These are phyloP conservation scores for Laothoe populi DNA, from an alignment of 2,888 invertebrate genomes.

Conservation along the genomic window DNA sequence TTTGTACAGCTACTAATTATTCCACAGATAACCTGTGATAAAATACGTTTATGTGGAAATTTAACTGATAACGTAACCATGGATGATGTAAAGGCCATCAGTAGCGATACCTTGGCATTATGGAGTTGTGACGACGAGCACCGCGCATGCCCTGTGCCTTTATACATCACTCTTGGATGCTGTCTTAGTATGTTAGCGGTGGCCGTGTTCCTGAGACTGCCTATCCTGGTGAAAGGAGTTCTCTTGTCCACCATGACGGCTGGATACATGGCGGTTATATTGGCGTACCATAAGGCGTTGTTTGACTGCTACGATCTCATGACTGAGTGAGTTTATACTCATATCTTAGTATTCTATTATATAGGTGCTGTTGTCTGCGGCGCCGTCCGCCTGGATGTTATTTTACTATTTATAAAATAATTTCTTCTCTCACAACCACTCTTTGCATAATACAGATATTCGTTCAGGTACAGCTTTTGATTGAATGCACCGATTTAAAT, in stretches of 20 bases:
- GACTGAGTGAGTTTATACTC: conserved; percentile 86
- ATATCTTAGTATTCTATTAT: neutral
- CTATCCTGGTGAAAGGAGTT: conserved; percentile 92
- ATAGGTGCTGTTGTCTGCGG: conserved; percentile 1
- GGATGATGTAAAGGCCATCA: conserved; percentile 73
- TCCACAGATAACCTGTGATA: conserved; percentile 73
- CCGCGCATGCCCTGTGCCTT: conserved; percentile 92
- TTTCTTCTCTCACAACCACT: too few relatives aligned
- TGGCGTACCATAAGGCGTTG: conserved; percentile 91
- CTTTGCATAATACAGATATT: too few relatives aligned
- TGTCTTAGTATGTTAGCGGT: conserved; percentile 93
- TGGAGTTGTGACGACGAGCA: conserved; percentile 85
- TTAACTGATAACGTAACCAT: conserved; percentile 80
- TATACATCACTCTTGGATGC: conserved; percentile 94
- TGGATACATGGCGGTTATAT: conserved; percentile 91
- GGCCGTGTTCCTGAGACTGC: conserved; percentile 92
- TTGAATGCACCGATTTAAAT: too few relatives aligned
- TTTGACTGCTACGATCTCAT: conserved; percentile 93
- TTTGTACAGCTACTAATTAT: neutral
- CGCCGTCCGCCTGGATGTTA: too few relatives aligned
- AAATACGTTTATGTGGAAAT: conserved; percentile 70
- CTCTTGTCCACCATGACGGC: conserved; percentile 91
- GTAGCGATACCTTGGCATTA: conserved; percentile 59
- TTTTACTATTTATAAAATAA: too few relatives aligned
- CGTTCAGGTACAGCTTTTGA: too few relatives aligned